Base-by-base conservation (phyloP, 2,797 vertebrate genomes). In the Petrocephalus sullivani region DNA sequence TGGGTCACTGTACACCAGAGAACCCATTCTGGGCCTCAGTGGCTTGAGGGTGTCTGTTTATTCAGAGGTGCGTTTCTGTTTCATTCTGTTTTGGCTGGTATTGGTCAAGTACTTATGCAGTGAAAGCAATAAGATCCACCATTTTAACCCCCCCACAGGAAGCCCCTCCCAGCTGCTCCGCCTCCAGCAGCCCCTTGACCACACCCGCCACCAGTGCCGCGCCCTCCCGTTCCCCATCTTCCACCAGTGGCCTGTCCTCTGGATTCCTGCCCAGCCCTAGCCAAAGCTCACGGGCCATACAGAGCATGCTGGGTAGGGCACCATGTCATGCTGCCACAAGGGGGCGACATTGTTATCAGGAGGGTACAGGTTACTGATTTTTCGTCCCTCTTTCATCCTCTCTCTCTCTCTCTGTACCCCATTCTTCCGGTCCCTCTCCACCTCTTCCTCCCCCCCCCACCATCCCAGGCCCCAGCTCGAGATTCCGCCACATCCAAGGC, bases 401-500 rank as follows among this genome's bases (percentile, higher is more conserved):
- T 78, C 16, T 78, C 28, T 46, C 16, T 46, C 6, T n/a, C 19
- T 23, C 7, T 67, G 16, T 37, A 2, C 1, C 23, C 54, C 19
- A 0, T 16, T 12, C 7, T 10, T 19, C 8, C 41, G 5, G n/a
- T 49, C 49, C 14, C 21, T 12, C 10, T 57, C 28, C 46, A 3
- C 61, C 23, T 85, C 53, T 16, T 60, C 56, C 56, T 37, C 10
- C 21, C 57, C 33, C 33, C 21, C 60, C 46, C 16, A 84, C 10
- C 49, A 9, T 33, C 2, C 4, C 91, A 99, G 98, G 97, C n/a
- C 95, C 96, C n/a, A 97, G 94, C 90, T 98, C 98, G 37, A 97
- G 97, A 91, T 98, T 97, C 91, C 96, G 98, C 88, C 98, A 99
- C 23, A 51, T 96, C 14, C 96, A 98, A 92, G 97, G 97, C 1